Base-by-base conservation (phyloP, 2,888 invertebrate species). In the Fragum fragum region DNA sequence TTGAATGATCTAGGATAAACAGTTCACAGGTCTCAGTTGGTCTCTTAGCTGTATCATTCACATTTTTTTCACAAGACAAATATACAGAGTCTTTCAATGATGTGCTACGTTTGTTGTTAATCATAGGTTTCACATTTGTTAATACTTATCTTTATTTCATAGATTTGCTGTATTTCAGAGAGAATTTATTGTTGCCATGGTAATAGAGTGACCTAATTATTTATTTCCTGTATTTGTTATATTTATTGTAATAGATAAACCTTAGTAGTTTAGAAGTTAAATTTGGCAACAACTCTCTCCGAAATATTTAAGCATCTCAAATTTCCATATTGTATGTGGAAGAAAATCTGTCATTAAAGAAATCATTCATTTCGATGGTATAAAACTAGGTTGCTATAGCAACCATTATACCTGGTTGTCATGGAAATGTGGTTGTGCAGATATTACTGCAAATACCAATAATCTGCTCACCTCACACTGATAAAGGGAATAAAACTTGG, bases 361-460 rank as follows among this genome's bases (percentile, higher is more conserved):
- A 39, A 73, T 83, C 84, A 84, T 84, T 75, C 75, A 76, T 69
- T 79, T 81, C 80, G 83, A 80, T 80, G 79, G 77, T 83, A 77
- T 83, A 80, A 76, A 78, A 21, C 55, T 28, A 57, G 69, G 75
- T 85, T 85, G 82, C 82, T 72, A 75, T 80, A 81, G 81, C 85
- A 80, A 78, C 79, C 72, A 28, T 74, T 82, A 82, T 82, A 80
- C 83, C 76, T 82, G 78, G 72, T 85, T 81, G 84, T 87, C 87
- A 84, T 83, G 88, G 83, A 84, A 80, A 84, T 76, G 78, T 83
- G 83, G 84, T 83, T 86, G 82, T 87, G 85, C 85, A 87, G 89
- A 87, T 89, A 89, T 87, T 77, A 75, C 85, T 87, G 89, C 89
- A 89, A 89, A 89, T 89, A 87, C 88, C 89, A 84, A 82, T 76